Percentiles rank a stretch among this genome's conserved stretches.
These are phyloP conservation scores for Dascyllus trimaculatus DNA, from an alignment of 2,113 vertebrate species.

Conservation along the genomic window DNA sequence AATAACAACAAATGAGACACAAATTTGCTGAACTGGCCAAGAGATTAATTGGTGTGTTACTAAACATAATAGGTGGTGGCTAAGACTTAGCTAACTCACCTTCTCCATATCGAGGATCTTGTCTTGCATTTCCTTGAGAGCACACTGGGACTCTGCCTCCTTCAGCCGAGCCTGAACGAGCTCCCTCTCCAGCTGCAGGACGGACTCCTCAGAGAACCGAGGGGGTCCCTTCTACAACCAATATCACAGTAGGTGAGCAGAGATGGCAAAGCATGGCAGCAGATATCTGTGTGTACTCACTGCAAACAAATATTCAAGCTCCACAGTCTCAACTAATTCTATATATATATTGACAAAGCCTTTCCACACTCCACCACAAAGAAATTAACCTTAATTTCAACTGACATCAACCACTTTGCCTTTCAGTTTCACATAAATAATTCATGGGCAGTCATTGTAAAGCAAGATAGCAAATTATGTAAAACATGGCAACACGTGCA, in stretches of 20 bases:
- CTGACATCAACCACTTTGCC: constrained; percentile 32
- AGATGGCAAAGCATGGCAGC: neutral
- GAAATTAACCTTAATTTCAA: constrained; percentile 5
- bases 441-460: constrained; percentile 55
- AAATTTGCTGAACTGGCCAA: too few species aligned
- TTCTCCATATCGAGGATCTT: constrained; percentile 97
- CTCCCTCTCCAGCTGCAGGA: constrained; percentile 96
- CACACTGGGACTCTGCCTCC: constrained; percentile 97
- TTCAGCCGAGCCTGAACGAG: constrained; percentile 95
- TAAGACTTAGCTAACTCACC: constrained; percentile 74
- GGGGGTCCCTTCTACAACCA: constrained; percentile 89
- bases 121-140: constrained; percentile 99
- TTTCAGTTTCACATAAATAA: constrained; percentile 59
- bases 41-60: too few species aligned
- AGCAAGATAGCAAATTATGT: constrained; percentile 69
- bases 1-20: too few species aligned
- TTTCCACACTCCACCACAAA: constrained; percentile 1
- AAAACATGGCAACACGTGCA: constrained; percentile 62
- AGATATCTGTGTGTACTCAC: neutral
- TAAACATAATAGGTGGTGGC: neutral
- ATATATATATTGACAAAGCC: neutral
- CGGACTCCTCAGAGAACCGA: constrained; percentile 93
- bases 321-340: neutral
- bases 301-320: constrained; percentile 4
- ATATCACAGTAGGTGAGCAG: constrained; percentile 9